A percentile compares a stretch with the other conserved stretches of the same genome.
phyloP scores from a whole-genome alignment of 2,888 invertebrate species.

The Strigamia crassipes region DNA sequence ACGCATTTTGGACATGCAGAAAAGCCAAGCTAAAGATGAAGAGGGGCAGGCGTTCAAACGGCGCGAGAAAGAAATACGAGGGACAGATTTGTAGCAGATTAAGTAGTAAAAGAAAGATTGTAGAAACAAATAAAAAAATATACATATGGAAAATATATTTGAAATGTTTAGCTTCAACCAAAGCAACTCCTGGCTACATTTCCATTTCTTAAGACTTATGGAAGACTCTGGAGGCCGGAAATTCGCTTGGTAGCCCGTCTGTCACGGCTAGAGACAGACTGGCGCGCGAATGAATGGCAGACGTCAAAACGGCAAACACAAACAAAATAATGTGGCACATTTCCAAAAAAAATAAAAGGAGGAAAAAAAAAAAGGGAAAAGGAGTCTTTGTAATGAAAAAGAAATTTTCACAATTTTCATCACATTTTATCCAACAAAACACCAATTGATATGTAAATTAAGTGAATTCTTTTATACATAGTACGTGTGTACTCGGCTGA shows the following conservation, averaged over 20 bases:
- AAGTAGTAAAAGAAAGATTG: constrained; percentile 11
- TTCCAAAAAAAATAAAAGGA: not conserved
- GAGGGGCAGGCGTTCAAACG: not conserved
- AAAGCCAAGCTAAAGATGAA: constrained; percentile 37
- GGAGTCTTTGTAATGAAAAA: not conserved
- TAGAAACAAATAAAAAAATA: not conserved
- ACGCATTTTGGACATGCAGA: constrained; percentile 36
- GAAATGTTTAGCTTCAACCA: constrained; percentile 12
- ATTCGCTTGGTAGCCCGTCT: constrained; percentile 38
- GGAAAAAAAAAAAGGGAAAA: not conserved
- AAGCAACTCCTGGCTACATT: constrained; percentile 6
- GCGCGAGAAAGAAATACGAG: constrained; percentile 32
- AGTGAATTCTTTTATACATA: not conserved
- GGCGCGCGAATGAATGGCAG: constrained; percentile 32
- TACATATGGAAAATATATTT: constrained; percentile 32
- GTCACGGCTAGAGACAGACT: constrained; percentile 28
- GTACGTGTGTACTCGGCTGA: not conserved
- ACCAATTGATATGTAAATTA: constrained; percentile 36
- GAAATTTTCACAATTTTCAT: not conserved
- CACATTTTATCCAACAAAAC: not conserved
- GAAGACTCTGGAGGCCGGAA: constrained; percentile 12
- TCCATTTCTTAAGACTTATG: constrained; percentile 29
- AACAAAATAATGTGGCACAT: constrained; percentile 34
- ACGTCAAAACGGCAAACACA: constrained; percentile 35
- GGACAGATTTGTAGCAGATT: constrained; percentile 40